Conservation (phyloP, 2,888 invertebrate species). For the Tiliacea citrago region DNA sequence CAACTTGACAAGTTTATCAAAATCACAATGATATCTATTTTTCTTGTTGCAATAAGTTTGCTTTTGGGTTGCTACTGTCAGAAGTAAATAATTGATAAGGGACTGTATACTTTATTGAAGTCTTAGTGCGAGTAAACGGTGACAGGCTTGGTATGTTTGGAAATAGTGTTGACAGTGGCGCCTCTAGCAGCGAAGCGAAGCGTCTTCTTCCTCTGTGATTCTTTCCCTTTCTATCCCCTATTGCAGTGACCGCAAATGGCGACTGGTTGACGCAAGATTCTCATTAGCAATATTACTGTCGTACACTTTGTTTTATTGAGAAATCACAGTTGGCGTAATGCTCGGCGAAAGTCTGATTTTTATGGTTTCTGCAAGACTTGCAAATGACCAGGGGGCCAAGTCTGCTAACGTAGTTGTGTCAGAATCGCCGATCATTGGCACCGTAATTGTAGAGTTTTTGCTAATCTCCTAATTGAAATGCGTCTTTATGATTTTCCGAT, state of each 20-base stretch:
- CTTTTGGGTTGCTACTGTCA: no score
- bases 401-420: no score
- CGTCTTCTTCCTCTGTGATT: not conserved
- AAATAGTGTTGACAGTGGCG: not conserved
- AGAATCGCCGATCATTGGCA: no score
- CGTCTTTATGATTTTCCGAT: no score
- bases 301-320: conserved; percentile 53
- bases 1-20: not conserved
- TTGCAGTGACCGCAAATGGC: conserved; percentile 37
- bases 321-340: conserved; percentile 44
- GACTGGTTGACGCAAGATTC: conserved; percentile 43
- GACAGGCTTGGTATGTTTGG: not conserved
- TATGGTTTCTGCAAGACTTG: conserved; percentile 46
- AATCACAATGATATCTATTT: not conserved
- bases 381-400: conserved; percentile 26
- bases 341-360: conserved; percentile 46
- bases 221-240: conserved; percentile 19
- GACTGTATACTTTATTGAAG: not conserved
- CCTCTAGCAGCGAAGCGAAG: not conserved
- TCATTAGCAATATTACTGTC: conserved; percentile 51
- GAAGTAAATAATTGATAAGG: not conserved
- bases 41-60: not conserved
- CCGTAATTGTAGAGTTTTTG: no score
- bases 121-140: no score
- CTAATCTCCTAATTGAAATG: no score